These are phyloP conservation scores for Papilio helenus DNA, from an alignment of 1,140 invertebrate species.

Conservation along the genomic window DNA sequence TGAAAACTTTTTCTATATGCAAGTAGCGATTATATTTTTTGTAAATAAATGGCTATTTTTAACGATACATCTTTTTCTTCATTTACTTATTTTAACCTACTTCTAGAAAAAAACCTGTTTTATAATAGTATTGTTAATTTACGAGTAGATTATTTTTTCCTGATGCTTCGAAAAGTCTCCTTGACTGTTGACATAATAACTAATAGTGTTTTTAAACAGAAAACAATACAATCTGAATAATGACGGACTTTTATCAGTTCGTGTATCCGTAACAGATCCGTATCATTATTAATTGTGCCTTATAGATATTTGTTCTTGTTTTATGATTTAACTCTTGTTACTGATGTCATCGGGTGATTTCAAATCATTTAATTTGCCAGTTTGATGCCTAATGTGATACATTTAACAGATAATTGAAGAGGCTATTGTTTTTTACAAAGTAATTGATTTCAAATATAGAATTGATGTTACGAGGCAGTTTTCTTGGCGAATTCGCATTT, in stretches of 20 bases:
- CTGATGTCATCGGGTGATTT: slow-evolving; percentile 50
- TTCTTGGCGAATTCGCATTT: no score
- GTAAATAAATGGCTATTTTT: not conserved
- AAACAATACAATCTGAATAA: slow-evolving; percentile 36
- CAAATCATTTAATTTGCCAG: slow-evolving; percentile 45
- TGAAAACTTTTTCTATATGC: not conserved
- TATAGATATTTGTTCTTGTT: slow-evolving; percentile 45
- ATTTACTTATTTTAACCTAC: no score
- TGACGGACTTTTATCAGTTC: slow-evolving; percentile 7
- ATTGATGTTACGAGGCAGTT: no score
- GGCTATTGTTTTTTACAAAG: not conserved
- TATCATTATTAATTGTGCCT: slow-evolving; percentile 45
- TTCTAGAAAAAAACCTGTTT: no score
- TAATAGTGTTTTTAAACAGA: slow-evolving; percentile 29
- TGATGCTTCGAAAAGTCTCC: slow-evolving; percentile 8
- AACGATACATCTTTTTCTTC: no score
- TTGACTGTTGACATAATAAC: slow-evolving; percentile 31
- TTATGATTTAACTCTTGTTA: slow-evolving; percentile 39
- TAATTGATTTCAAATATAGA: no score
- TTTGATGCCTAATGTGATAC: slow-evolving; percentile 34
- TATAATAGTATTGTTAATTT: no score
- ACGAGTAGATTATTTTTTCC: not conserved
- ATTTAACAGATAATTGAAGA: not conserved
- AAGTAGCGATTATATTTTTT: not conserved
- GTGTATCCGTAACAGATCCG: slow-evolving; percentile 41